phyloP scores from a whole-genome alignment of 2,888 invertebrate species.

The Eupithecia exiguata region DNA sequence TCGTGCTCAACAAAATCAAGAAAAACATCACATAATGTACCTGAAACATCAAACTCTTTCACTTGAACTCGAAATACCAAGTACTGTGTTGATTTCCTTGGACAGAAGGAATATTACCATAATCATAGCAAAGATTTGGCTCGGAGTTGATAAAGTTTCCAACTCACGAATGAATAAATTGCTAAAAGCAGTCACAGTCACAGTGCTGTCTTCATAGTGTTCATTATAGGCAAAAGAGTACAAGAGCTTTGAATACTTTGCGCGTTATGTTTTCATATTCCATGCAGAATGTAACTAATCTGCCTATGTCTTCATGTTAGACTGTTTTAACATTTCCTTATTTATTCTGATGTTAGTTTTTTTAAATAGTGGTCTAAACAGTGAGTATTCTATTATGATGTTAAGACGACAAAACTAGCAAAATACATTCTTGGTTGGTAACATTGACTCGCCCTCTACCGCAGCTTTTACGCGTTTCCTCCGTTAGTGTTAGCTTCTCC shows the following conservation, averaged over 20 bases:
- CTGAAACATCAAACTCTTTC: conserved; percentile 58
- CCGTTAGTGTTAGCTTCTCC: background rate
- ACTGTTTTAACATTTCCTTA: background rate
- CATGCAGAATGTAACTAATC: background rate
- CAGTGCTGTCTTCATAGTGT: background rate
- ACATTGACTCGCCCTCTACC: conserved; percentile 22
- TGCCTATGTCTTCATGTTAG: background rate
- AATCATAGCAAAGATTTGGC: conserved; percentile 73
- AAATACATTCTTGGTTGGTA: conserved; percentile 18
- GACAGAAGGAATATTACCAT: conserved; percentile 6
- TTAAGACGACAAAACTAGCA: background rate
- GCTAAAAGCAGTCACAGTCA: background rate
- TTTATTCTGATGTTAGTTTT: accelerated
- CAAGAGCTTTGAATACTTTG: background rate
- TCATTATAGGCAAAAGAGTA: background rate
- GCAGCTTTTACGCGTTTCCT: conserved; percentile 19
- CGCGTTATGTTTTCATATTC: background rate
- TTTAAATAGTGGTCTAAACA: background rate
- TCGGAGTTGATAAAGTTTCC: conserved; percentile 62
- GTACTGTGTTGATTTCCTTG: background rate
- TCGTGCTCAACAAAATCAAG: conserved; percentile 67
- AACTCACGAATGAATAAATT: conserved; percentile 12
- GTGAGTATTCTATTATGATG: background rate
- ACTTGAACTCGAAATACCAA: conserved; percentile 3
- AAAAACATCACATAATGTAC: conserved; percentile 70